These are phyloP conservation scores for Scytalopus superciliaris DNA, from an alignment of 2,113 vertebrate species.

Conservation along the genomic window DNA sequence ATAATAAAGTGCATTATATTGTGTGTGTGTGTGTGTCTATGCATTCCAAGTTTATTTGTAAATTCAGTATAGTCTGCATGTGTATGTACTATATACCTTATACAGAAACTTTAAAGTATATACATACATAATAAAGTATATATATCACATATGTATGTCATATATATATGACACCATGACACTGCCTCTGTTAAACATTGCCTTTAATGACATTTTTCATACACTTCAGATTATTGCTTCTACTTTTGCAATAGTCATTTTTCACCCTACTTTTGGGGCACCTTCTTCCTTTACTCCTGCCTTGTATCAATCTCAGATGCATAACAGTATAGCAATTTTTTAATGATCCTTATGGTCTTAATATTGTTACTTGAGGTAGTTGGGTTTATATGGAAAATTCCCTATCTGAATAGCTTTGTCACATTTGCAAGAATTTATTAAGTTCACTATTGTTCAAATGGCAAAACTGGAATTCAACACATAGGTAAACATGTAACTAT, in stretches of 20 bases:
- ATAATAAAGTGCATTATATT: not conserved
- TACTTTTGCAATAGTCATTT: not conserved
- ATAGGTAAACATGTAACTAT: not conserved
- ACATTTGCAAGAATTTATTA: not conserved
- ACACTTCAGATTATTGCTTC: not conserved
- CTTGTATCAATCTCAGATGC: not conserved
- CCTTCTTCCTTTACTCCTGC: not conserved
- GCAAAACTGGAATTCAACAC: not conserved
- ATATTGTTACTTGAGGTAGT: not conserved
- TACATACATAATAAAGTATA: not conserved
- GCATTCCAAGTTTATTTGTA: not conserved
- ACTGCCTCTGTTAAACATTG: not conserved
- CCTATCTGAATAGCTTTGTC: not conserved
- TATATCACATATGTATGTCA: not conserved
- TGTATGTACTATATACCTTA: not conserved
- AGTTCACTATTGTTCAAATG: not conserved
- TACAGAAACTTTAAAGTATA: not conserved
- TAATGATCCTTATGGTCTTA: not conserved
- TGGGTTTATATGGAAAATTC: not conserved
- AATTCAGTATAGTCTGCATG: not conserved
- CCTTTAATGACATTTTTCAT: not conserved
- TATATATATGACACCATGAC: not conserved
- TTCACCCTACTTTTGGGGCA: not conserved
- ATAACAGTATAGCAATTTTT: not conserved
- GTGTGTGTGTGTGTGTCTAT: not conserved